Evolutionary conservation across 2,888 invertebrate species (phyloP).

Genomic region (Meteorus cinctellus): DNA sequence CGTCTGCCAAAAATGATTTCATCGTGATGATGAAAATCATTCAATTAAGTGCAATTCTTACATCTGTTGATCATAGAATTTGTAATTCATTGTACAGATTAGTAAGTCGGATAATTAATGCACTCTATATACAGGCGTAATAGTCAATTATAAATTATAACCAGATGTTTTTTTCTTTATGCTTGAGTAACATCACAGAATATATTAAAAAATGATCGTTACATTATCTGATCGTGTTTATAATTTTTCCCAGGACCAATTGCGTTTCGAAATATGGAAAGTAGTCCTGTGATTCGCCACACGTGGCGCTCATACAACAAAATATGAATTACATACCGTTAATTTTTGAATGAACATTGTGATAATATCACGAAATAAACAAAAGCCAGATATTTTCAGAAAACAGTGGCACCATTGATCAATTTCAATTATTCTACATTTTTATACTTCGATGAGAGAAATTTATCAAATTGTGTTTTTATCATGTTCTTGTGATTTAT

Average conservation of each 20-base stretch:
- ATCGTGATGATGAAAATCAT: neutral
- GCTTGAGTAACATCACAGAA: neutral
- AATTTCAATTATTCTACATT: no score
- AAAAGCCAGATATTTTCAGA: no score
- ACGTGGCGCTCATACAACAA: neutral
- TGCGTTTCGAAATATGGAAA: neutral
- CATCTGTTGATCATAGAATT: neutral
- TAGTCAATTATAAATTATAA: neutral
- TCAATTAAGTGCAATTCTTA: neutral
- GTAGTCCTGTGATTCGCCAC: neutral
- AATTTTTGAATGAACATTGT: no score
- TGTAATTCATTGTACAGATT: neutral
- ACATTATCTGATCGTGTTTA: slow-evolving; percentile 2
- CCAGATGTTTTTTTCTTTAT: neutral
- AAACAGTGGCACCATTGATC: no score
- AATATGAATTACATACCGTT: no score
- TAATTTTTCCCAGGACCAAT: neutral
- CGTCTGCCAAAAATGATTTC: neutral
- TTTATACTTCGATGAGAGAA: no score
- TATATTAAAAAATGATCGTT: neutral
- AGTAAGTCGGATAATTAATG: neutral
- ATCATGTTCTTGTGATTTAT: no score
- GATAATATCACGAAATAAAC: no score
- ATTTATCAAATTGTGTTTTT: no score
- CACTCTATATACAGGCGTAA: neutral